These are phyloP conservation scores for Phaedon cochleariae DNA, from an alignment of 2,888 invertebrate genomes.

Conservation along the genomic window DNA sequence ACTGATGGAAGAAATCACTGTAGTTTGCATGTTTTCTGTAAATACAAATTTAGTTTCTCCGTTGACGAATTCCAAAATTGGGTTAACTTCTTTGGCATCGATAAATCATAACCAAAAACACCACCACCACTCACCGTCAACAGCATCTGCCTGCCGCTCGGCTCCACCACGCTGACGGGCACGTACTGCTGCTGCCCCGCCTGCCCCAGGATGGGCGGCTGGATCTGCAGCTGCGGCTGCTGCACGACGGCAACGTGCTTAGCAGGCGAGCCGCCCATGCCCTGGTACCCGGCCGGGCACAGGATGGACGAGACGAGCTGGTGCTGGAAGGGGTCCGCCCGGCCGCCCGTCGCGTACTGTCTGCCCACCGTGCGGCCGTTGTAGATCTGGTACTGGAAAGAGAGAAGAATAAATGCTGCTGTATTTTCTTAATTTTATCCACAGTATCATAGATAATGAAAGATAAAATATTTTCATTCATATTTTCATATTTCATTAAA, in stretches of 20 bases:
- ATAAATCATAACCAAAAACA: too few relatives aligned
- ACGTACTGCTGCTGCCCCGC: constrained; percentile 88
- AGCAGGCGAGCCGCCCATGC: constrained; percentile 72
- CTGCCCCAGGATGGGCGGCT: constrained; percentile 82
- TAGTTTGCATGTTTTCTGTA: too few relatives aligned
- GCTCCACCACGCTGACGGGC: constrained; percentile 93
- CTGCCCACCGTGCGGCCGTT: constrained; percentile 75
- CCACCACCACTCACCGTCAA: constrained; percentile 70
- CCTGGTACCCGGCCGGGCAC: constrained; percentile 89
- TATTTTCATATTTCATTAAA: too few relatives aligned
- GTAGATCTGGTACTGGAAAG: constrained; percentile 80
- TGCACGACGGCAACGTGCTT: constrained; percentile 76
- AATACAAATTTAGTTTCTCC: too few relatives aligned
- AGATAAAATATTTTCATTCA: too few relatives aligned
- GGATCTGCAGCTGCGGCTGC: constrained; percentile 77
- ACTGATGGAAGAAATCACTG: too few relatives aligned
- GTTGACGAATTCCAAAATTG: too few relatives aligned
- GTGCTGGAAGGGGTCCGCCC: constrained; percentile 88
- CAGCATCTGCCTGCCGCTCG: constrained; percentile 81
- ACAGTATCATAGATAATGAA: too few relatives aligned
- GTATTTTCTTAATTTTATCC: neutral
- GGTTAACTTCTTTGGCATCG: too few relatives aligned
- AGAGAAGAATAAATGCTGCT: neutral
- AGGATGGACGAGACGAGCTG: constrained; percentile 94
- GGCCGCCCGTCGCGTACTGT: constrained; percentile 69